Evolutionary conservation across 2,113 vertebrate genomes (phyloP).

Genomic region (Riparia riparia): DNA sequence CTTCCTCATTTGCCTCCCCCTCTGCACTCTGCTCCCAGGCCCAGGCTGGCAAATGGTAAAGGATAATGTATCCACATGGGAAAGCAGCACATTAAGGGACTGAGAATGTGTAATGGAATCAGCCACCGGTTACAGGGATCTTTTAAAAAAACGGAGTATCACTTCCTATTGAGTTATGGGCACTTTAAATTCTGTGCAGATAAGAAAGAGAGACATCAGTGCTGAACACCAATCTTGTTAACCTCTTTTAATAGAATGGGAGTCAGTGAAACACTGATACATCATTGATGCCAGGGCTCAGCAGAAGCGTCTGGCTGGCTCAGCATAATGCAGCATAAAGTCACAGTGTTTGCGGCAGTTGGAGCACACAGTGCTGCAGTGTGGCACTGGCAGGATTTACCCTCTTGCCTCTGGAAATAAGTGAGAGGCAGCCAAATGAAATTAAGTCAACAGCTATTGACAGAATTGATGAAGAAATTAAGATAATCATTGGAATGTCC

Average conservation of each 20-base stretch:
- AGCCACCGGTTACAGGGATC: neutral
- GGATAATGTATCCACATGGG: conserved; percentile 57
- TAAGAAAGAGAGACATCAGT: neutral
- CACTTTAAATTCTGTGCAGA: neutral
- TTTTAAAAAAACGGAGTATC: neutral
- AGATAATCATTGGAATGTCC: conserved; percentile 11
- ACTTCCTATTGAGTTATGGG: neutral
- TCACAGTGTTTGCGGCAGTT: neutral
- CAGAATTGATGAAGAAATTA: conserved; percentile 16
- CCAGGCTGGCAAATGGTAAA: conserved; percentile 74
- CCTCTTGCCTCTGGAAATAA: neutral
- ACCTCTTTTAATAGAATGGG: neutral
- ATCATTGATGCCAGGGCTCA: neutral
- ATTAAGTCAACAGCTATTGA: neutral
- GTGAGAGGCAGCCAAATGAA: conserved; percentile 30
- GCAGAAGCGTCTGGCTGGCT: neutral
- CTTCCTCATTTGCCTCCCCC: neutral
- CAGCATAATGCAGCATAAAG: conserved; percentile 8
- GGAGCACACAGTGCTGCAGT: neutral
- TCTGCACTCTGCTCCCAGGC: neutral
- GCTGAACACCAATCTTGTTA: neutral
- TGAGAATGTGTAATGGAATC: conserved; percentile 40
- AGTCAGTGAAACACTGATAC: neutral
- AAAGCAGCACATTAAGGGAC: conserved; percentile 24
- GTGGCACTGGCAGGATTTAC: neutral